A percentile compares a stretch with the other conserved stretches of the same genome.
These are phyloP conservation scores for Creontiades dilutus DNA, from an alignment of 2,888 invertebrate species.

Conservation along the genomic window DNA sequence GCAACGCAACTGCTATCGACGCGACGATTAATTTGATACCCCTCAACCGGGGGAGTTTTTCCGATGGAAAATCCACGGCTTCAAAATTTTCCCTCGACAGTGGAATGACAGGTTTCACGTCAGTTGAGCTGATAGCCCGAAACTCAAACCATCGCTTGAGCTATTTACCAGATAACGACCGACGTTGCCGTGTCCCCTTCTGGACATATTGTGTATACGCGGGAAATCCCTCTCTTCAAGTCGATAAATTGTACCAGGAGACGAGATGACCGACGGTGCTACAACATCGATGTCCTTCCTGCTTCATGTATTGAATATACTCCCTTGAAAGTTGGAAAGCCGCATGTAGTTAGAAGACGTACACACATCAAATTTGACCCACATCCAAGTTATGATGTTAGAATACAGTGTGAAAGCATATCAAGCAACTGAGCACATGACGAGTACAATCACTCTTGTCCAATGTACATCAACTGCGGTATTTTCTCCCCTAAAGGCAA, in stretches of 20 bases:
- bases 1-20: constrained; percentile 26
- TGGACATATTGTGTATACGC: background rate
- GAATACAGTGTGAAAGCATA: too few species aligned
- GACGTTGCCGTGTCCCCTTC: background rate
- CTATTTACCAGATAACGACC: constrained; percentile 25
- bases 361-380: too few species aligned
- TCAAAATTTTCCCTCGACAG: background rate
- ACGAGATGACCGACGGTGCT: too few species aligned
- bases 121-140: background rate
- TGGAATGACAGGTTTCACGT: constrained; percentile 13
- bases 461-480: too few species aligned
- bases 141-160: background rate
- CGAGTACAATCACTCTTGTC: too few species aligned
- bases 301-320: too few species aligned
- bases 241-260: background rate
- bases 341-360: too few species aligned
- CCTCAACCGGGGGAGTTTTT: background rate
- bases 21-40: constrained; percentile 22
- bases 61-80: background rate
- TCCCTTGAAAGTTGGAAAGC: too few species aligned
- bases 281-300: too few species aligned
- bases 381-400: too few species aligned
- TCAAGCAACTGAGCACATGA: too few species aligned
- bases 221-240: background rate
- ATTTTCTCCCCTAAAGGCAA: too few species aligned